Conservation (phyloP, 2,888 invertebrate species). For the Gonocerus acuteangulatus region DNA sequence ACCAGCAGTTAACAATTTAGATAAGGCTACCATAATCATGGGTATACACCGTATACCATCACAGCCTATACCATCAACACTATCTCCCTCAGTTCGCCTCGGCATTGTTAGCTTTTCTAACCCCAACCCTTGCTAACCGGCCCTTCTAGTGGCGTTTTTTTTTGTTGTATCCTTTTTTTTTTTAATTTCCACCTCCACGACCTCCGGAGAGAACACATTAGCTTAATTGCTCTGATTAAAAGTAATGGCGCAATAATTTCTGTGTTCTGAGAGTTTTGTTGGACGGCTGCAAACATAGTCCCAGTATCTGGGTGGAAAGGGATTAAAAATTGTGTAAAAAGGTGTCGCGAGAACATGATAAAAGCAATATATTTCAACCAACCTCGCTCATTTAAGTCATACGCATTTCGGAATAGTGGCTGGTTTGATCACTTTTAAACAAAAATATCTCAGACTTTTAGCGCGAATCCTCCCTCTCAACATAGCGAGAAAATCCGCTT, state of each 20-base stretch:
- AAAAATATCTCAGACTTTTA: too few species aligned
- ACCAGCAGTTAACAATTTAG: constrained; percentile 23
- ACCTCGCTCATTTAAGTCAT: not conserved
- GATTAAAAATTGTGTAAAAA: constrained; percentile 2
- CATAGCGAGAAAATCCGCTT: too few species aligned
- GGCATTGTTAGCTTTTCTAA: constrained; percentile 3
- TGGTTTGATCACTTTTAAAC: too few species aligned
- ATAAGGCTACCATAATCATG: constrained; percentile 2
- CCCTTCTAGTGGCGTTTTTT: constrained; percentile 9
- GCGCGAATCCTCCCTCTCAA: too few species aligned
- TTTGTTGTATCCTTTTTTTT: not conserved
- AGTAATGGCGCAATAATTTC: constrained; percentile 19
- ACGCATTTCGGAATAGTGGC: not conserved
- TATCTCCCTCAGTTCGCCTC: not conserved
- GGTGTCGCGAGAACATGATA: too few species aligned
- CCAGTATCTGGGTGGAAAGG: not conserved
- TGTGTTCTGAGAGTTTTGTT: constrained; percentile 8
- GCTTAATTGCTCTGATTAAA: constrained; percentile 22
- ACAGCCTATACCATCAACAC: not conserved
- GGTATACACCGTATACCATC: constrained; percentile 7
- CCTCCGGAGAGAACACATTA: constrained; percentile 11
- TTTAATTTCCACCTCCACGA: not conserved
- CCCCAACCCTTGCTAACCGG: constrained; percentile 2
- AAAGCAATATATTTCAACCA: too few species aligned
- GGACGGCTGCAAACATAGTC: constrained; percentile 1